These are phyloP conservation scores for Spatulosminthurus flaviceps DNA, from an alignment of 2,888 invertebrate species.

Conservation along the genomic window DNA sequence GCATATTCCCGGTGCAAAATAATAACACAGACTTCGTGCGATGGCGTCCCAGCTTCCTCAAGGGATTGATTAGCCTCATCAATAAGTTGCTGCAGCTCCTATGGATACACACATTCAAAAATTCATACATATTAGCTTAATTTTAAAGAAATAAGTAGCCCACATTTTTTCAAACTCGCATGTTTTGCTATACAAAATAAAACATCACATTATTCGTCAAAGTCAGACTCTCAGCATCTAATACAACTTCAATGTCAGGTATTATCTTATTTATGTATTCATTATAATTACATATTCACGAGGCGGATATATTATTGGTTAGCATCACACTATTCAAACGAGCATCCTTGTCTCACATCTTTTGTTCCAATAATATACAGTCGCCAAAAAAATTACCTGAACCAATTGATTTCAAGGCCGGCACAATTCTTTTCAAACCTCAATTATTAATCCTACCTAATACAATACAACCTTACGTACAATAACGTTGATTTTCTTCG, in stretches of 20 bases:
- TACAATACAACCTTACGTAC: too few relatives aligned
- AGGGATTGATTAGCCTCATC: slow-evolving; percentile 76
- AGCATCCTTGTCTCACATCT: slow-evolving; percentile 5
- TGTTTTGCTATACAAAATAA: neutral
- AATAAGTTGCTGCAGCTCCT: slow-evolving; percentile 74
- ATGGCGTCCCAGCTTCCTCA: slow-evolving; percentile 68
- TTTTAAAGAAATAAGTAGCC: neutral
- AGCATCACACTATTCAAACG: neutral
- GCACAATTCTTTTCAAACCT: too few relatives aligned
- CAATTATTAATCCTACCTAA: too few relatives aligned
- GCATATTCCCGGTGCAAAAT: slow-evolving; percentile 75
- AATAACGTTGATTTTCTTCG: too few relatives aligned
- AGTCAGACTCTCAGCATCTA: neutral
- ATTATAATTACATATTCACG: slow-evolving; percentile 29
- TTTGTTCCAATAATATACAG: neutral
- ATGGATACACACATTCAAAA: slow-evolving; percentile 35
- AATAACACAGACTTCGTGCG: slow-evolving; percentile 73
- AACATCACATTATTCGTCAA: neutral
- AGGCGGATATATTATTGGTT: neutral
- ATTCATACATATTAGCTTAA: too few relatives aligned
- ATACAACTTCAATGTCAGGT: neutral
- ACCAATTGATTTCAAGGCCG: slow-evolving; percentile 22
- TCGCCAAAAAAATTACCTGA: neutral
- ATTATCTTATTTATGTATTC: neutral
- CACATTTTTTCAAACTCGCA: neutral